Evolutionary conservation across 2,888 invertebrate species (phyloP).

Genomic region (Theretra japonica): DNA sequence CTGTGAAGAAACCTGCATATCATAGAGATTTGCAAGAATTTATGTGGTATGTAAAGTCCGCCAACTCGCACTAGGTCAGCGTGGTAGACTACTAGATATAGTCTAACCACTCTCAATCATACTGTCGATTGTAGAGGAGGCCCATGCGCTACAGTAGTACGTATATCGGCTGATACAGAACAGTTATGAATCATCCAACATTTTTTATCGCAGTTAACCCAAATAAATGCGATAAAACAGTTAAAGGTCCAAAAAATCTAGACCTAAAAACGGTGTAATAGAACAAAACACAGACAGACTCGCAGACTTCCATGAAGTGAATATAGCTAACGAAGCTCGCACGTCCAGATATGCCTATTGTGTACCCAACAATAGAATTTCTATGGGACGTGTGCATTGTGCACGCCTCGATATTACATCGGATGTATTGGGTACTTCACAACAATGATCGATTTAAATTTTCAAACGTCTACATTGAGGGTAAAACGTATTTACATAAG

Average conservation of each 20-base stretch:
- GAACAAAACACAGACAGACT: constrained; percentile 15
- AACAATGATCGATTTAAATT: background rate
- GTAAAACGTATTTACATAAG: too few relatives aligned
- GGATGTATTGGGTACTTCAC: background rate
- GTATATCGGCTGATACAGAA: too few relatives aligned
- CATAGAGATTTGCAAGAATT: too few relatives aligned
- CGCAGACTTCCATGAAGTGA: constrained; percentile 21
- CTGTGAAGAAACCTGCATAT: too few relatives aligned
- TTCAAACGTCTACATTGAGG: background rate
- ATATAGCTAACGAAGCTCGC: constrained; percentile 15
- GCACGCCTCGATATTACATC: constrained; percentile 1
- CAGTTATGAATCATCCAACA: too few relatives aligned
- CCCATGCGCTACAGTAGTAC: too few relatives aligned
- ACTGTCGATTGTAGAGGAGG: too few relatives aligned
- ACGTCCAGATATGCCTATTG: constrained; percentile 43
- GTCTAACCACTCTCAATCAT: too few relatives aligned
- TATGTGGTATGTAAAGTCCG: too few relatives aligned
- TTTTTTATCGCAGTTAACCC: background rate
- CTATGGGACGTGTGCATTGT: constrained; percentile 37
- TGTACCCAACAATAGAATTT: constrained; percentile 42
- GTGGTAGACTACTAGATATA: too few relatives aligned
- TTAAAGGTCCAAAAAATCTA: background rate
- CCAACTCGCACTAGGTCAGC: too few relatives aligned
- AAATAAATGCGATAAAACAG: background rate
- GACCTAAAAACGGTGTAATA: background rate